Percentiles rank a stretch among this genome's conserved stretches.
Conservation (phyloP, 64 coral and sea anemone species). For the Pocillopora verrucosa region DNA sequence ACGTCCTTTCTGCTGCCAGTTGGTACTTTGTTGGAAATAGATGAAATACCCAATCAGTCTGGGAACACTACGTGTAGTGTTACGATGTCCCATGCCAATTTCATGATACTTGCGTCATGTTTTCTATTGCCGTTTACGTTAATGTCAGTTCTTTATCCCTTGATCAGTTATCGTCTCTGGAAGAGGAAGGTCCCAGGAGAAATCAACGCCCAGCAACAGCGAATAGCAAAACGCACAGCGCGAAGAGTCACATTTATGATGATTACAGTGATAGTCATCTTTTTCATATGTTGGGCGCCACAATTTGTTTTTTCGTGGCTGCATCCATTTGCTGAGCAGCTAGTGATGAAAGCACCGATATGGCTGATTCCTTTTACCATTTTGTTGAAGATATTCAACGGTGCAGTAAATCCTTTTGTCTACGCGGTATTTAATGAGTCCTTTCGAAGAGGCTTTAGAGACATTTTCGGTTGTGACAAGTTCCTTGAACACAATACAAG, state of each 20-base stretch:
- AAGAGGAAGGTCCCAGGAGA: background rate
- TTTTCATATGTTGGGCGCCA: too few relatives aligned
- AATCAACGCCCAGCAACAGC: background rate
- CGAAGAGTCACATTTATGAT: background rate
- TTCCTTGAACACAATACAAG: too few relatives aligned
- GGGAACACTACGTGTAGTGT: background rate
- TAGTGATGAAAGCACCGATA: too few relatives aligned
- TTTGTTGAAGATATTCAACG: too few relatives aligned
- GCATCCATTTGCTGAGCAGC: background rate
- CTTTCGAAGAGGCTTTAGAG: too few relatives aligned
- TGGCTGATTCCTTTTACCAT: too few relatives aligned
- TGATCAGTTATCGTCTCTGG: conserved; percentile 1
- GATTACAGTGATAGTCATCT: background rate
- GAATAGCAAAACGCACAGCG: background rate
- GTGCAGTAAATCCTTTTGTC: too few relatives aligned
- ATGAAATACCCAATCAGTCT: background rate
- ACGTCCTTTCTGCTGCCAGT: background rate
- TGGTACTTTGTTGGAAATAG: background rate
- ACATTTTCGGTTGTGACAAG: too few relatives aligned
- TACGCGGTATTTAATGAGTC: too few relatives aligned
- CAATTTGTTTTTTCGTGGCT: background rate
- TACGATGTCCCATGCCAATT: background rate
- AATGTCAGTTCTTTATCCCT: background rate
- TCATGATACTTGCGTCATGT: background rate
- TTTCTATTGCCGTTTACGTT: background rate